These are phyloP conservation scores for Onychostruthus taczanowskii DNA, from an alignment of 2,113 vertebrate species.

Conservation along the genomic window DNA sequence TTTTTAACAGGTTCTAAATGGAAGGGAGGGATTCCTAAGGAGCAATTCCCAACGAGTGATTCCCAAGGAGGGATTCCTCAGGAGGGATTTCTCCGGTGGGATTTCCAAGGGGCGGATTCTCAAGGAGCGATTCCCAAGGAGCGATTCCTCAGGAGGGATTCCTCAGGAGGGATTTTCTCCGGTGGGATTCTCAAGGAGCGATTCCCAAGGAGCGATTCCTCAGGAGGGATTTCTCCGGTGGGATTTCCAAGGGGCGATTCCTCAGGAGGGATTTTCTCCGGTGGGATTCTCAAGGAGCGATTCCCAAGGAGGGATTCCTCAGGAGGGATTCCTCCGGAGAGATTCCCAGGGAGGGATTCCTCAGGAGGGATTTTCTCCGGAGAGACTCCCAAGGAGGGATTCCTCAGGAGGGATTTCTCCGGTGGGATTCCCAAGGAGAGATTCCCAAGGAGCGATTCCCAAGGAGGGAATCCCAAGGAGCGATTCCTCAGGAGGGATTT, in stretches of 20 bases:
- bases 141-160: too few relatives aligned
- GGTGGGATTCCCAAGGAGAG: rapidly evolving
- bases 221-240: not conserved
- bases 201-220: not conserved
- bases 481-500: rapidly evolving
- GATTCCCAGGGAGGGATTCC: not conserved
- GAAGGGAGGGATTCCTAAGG: too few relatives aligned
- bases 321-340: rapidly evolving
- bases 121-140: rapidly evolving
- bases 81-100: not conserved
- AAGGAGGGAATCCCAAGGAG: rapidly evolving
- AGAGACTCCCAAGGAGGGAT: rapidly evolving
- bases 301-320: too few relatives aligned
- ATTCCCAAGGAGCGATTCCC: not conserved
- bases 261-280: too few relatives aligned
- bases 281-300: rapidly evolving
- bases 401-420: too few relatives aligned
- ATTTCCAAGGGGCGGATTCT: rapidly evolving
- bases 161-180: too few relatives aligned
- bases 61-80: too few relatives aligned
- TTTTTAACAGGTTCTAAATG: not conserved
- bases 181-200: too few relatives aligned
- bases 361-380: too few relatives aligned
- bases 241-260: too few relatives aligned
- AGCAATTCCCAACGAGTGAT: not conserved